Base-by-base conservation (phyloP, 2,888 invertebrate genomes). In the Argyresthia albistria region DNA sequence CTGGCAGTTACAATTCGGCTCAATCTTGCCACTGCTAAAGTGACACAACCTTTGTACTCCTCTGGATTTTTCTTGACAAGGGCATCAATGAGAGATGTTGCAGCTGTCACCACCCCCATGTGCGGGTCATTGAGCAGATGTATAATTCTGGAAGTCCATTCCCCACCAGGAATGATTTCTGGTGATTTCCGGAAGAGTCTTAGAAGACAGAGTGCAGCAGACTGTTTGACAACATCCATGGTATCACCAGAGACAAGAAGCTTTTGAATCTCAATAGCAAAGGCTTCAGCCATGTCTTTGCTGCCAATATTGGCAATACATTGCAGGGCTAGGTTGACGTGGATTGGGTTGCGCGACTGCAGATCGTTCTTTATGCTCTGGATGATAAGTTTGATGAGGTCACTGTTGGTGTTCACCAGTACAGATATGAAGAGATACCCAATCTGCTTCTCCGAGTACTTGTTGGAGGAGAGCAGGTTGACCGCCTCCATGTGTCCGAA, bases 401-500 rank as follows among this genome's bases (percentile, higher is more conserved):
- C 99, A 89, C 97, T 98, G 86, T 98, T 98, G 63, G 97, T 97
- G 80, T 98, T 98, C 68, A 99, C 97, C 88, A 99, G 91, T 57
- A 99, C 99, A 61, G 99, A 99, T 88, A 99, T 99, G 89, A 99
- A 99, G 67, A 99, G 90, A 87, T 99, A 99, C 60, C 99, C 99
- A 87, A 99, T 99, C 91, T 99, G 99, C 89, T 99, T 99, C 81
- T 99, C 99, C 51, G 99, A 99, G 89, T 99, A 99, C 90, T 99
- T 99, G 82, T 99, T 99, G 57, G 99, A 99, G 59, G 98, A 98
- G 55, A 99, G 91, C 62, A 99, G 90, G 84, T 99, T 99, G 64
- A 99, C 99, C 52, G 99, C 99, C 89, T 99, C 99, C 99, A 99
- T 99, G 87, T 99, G 99, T 59, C 99, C 99, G 84, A 99, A 99